A percentile compares a stretch with the other conserved stretches of the same genome.
Conservation (phyloP, 1,140 invertebrate genomes). For the Pseudomyrmex flavicornis region DNA sequence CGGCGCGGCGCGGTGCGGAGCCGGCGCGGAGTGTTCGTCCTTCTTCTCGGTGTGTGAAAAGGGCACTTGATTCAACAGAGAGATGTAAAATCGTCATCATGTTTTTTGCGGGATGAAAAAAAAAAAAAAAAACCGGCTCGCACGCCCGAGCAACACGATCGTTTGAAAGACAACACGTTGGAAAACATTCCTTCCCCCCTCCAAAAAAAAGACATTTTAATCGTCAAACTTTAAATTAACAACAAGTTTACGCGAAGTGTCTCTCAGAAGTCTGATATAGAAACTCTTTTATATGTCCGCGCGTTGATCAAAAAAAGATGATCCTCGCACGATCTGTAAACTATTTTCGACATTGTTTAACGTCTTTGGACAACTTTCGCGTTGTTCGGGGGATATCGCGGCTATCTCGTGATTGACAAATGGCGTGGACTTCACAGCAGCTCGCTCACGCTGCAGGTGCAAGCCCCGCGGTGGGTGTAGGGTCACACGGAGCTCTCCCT, state of each 20-base stretch:
- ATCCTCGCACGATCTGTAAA: neutral
- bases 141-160: slow-evolving; percentile 19
- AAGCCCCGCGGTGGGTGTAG: slow-evolving; percentile 49
- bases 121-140: slow-evolving; percentile 3
- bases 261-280: too few relatives aligned
- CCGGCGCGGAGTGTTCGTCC: slow-evolving; percentile 43
- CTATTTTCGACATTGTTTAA: neutral
- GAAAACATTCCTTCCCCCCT: neutral
- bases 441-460: slow-evolving; percentile 55
- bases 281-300: too few relatives aligned
- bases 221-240: neutral
- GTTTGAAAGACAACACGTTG: slow-evolving; percentile 1
- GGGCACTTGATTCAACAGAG: slow-evolving; percentile 83
- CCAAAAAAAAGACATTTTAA: slow-evolving; percentile 18
- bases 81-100: slow-evolving; percentile 68
- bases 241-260: too few relatives aligned
- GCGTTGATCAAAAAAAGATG: too few relatives aligned
- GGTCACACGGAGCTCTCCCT: slow-evolving; percentile 85
- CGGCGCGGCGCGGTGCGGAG: neutral
- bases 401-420: slow-evolving; percentile 40
- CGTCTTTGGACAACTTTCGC: neutral
- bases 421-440: slow-evolving; percentile 21
- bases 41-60: slow-evolving; percentile 80
- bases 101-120: slow-evolving; percentile 13
- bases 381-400: slow-evolving; percentile 15